phyloP scores from a whole-genome alignment of 2,888 invertebrate genomes.

The Sycophila texana region DNA sequence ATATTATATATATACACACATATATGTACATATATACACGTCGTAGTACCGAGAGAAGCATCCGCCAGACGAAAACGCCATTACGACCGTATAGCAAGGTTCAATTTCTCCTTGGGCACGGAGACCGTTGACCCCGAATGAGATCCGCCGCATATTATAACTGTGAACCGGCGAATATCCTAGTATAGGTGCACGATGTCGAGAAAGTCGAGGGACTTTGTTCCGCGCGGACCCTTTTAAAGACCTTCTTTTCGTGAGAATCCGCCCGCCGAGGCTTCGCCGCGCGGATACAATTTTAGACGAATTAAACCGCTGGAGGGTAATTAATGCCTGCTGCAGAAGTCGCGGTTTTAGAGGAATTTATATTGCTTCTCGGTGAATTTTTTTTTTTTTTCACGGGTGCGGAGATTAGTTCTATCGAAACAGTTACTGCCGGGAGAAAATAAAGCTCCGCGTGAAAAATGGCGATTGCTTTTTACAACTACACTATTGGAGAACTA shows the following conservation, averaged over 20 bases:
- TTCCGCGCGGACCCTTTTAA: not conserved
- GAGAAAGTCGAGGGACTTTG: slow-evolving; percentile 42
- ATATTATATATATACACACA: too few relatives aligned
- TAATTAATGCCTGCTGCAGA: not conserved
- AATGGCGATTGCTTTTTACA: too few relatives aligned
- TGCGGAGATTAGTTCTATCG: too few relatives aligned
- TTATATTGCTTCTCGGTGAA: not conserved
- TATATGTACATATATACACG: not conserved
- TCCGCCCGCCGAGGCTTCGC: not conserved
- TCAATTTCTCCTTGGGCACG: slow-evolving; percentile 54
- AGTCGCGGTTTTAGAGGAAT: slow-evolving; percentile 26
- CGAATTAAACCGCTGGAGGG: not conserved
- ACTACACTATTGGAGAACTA: too few relatives aligned
- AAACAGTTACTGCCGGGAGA: too few relatives aligned
- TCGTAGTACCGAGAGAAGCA: not conserved
- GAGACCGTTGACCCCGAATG: slow-evolving; percentile 58
- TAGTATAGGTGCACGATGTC: slow-evolving; percentile 22
- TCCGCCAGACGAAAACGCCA: not conserved
- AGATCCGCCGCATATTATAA: slow-evolving; percentile 57
- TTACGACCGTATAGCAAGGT: slow-evolving; percentile 18
- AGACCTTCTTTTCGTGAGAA: not conserved
- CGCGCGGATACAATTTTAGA: not conserved
- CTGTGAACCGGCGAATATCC: slow-evolving; percentile 56
- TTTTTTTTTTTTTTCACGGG: too few relatives aligned
- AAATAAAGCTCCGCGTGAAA: too few relatives aligned